Conservation (phyloP, 1,140 invertebrate genomes). For the Lepidurus couesii region DNA sequence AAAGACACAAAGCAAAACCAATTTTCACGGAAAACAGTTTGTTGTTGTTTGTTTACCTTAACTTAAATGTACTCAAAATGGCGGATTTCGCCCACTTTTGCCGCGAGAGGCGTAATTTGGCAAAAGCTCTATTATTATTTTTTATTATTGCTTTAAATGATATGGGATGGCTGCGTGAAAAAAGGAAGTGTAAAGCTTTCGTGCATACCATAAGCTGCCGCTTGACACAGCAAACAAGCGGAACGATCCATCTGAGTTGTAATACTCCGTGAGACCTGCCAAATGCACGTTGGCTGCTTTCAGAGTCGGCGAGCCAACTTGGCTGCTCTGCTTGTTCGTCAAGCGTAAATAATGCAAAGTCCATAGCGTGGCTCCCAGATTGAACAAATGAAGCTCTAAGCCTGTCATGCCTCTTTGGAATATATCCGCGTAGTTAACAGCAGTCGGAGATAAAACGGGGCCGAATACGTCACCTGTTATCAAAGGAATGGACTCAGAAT, state of each 20-base stretch:
- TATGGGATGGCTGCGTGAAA: neutral
- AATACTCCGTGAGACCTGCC: constrained; percentile 46
- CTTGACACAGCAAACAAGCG: constrained; percentile 47
- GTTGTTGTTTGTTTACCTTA: too few relatives aligned
- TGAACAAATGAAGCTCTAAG: constrained; percentile 53
- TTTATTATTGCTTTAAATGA: neutral
- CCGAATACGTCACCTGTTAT: constrained; percentile 55
- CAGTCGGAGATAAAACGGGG: constrained; percentile 44
- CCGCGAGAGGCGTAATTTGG: too few relatives aligned
- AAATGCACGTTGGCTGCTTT: constrained; percentile 48
- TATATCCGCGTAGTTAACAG: constrained; percentile 39
- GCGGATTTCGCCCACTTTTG: too few relatives aligned
- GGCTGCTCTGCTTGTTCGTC: constrained; percentile 51
- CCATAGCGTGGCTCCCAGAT: constrained; percentile 55
- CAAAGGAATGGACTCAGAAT: neutral
- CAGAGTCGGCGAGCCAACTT: constrained; percentile 42
- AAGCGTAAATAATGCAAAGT: constrained; percentile 55
- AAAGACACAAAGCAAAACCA: too few relatives aligned
- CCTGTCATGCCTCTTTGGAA: constrained; percentile 43
- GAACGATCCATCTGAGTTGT: constrained; percentile 45
- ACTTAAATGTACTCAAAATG: too few relatives aligned
- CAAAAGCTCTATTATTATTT: too few relatives aligned
- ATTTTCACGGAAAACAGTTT: too few relatives aligned
- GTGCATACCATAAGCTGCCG: constrained; percentile 46
- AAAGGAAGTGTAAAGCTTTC: neutral